Evolutionary conservation across 2,113 vertebrate genomes (phyloP).

Genomic region (Catharus fuscescens): DNA sequence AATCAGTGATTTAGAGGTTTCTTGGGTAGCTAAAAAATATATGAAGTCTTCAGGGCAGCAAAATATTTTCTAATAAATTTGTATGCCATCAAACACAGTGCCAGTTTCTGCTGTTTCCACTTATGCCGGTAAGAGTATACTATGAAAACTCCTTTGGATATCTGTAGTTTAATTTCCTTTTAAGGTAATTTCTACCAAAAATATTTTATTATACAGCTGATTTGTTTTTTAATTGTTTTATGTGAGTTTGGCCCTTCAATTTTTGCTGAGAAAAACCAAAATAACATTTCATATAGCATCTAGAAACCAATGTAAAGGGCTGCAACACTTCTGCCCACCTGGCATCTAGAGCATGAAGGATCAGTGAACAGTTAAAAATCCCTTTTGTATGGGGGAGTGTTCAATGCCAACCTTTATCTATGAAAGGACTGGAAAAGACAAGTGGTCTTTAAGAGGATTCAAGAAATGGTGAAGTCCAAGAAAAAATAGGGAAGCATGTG

Average conservation of each 20-base stretch:
- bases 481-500: background rate
- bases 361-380: background rate
- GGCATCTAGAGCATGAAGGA: background rate
- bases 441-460: background rate
- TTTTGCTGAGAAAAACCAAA: background rate
- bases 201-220: background rate
- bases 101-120: background rate
- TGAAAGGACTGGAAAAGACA: background rate
- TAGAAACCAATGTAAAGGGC: background rate
- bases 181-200: background rate
- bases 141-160: background rate
- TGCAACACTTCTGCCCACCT: background rate
- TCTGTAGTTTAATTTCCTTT: background rate
- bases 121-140: background rate
- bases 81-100: background rate
- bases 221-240: background rate
- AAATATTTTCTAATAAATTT: constrained; percentile 27
- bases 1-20: constrained; percentile 12
- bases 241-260: background rate
- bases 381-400: background rate
- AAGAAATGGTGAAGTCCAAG: background rate
- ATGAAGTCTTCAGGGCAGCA: constrained; percentile 22
- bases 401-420: background rate
- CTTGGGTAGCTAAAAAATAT: background rate
- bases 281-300: background rate